Conservation (phyloP, 2,113 vertebrate species). For the Megaceryle maxima region DNA sequence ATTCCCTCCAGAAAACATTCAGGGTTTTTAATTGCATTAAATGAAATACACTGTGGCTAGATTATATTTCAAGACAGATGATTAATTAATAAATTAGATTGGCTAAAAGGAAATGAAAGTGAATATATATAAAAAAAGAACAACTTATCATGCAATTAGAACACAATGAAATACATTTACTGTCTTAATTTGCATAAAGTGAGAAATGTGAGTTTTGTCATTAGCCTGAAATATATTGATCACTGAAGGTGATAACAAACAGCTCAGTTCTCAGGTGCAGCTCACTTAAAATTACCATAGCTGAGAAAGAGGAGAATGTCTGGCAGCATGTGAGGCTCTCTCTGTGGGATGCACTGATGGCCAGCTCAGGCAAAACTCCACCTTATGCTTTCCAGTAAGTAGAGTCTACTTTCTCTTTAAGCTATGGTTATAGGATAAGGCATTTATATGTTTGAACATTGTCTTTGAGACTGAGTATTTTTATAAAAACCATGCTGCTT, state of each 20-base stretch:
- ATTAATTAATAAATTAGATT: slow-evolving; percentile 60
- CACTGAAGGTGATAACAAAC: neutral
- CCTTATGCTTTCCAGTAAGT: neutral
- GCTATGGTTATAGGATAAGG: neutral
- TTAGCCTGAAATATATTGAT: neutral
- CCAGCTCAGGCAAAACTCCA: neutral
- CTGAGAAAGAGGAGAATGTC: neutral
- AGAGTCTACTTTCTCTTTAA: neutral
- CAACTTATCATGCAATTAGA: slow-evolving; percentile 22
- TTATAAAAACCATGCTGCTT: neutral
- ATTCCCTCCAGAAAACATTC: slow-evolving; percentile 51
- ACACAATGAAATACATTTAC: slow-evolving; percentile 6
- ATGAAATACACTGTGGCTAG: slow-evolving; percentile 26
- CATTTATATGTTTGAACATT: neutral
- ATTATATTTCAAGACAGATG: slow-evolving; percentile 39
- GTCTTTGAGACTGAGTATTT: neutral
- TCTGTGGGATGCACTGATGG: neutral
- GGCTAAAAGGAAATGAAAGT: slow-evolving; percentile 29
- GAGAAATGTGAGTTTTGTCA: neutral
- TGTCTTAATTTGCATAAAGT: slow-evolving; percentile 8
- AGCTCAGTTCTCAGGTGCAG: neutral
- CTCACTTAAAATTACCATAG: neutral
- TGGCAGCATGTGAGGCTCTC: neutral
- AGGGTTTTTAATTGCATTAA: slow-evolving; percentile 53
- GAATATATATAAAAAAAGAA: neutral